A percentile compares a stretch with the other conserved stretches of the same genome.
These are phyloP conservation scores for Sympetrum striolatum DNA, from an alignment of 2,888 invertebrate genomes.

Conservation along the genomic window DNA sequence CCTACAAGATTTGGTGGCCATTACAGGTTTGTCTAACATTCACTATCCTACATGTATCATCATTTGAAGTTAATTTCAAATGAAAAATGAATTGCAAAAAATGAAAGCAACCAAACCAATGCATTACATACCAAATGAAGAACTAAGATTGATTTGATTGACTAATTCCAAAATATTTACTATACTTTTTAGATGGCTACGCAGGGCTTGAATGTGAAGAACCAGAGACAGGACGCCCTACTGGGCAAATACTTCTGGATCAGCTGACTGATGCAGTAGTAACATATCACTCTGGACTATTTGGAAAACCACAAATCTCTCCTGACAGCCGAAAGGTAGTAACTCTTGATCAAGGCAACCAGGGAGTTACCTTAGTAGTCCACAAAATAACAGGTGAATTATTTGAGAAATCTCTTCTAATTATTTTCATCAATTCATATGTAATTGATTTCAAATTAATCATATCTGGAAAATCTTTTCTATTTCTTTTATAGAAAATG, in stretches of 20 bases:
- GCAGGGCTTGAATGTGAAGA: constrained; percentile 75
- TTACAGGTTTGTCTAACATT: too few relatives aligned
- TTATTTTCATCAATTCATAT: background rate
- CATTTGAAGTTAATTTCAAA: background rate
- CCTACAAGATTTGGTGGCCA: too few relatives aligned
- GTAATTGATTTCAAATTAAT: background rate
- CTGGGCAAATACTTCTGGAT: constrained; percentile 73
- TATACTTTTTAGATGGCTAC: constrained; percentile 69
- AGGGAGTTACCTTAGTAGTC: constrained; percentile 68
- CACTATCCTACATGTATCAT: too few relatives aligned
- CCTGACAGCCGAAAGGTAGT: constrained; percentile 75
- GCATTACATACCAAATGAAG: background rate
- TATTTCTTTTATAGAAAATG: constrained; percentile 62
- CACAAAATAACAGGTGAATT: constrained; percentile 69
- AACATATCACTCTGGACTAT: constrained; percentile 67
- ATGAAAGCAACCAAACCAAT: too few relatives aligned
- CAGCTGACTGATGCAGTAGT: constrained; percentile 75
- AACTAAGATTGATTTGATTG: background rate
- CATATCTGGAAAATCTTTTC: background rate
- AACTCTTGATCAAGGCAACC: constrained; percentile 68
- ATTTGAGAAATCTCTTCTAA: background rate
- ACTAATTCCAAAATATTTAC: background rate
- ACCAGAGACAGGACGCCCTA: constrained; percentile 68
- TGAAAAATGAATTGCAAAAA: too few relatives aligned
- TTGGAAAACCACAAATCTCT: constrained; percentile 72